Conservation (phyloP, 2,888 invertebrate species). For the Drosophila cognata region DNA sequence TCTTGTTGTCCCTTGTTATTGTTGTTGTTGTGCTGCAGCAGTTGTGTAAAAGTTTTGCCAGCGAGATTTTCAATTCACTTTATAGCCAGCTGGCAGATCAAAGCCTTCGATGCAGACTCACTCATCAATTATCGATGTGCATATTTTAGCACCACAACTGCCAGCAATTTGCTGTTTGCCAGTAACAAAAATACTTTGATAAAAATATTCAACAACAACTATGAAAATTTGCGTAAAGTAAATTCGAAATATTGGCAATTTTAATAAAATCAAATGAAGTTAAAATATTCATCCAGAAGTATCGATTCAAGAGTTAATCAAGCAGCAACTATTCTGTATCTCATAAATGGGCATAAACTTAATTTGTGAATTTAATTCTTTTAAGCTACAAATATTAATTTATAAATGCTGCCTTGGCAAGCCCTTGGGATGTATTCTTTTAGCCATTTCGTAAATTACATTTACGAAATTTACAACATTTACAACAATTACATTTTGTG, state of each 20-base stretch:
- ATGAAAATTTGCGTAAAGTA: background rate
- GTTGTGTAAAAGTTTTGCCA: constrained; percentile 10
- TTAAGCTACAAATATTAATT: background rate
- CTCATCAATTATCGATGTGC: background rate
- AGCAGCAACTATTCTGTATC: background rate
- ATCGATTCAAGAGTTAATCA: background rate
- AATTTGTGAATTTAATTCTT: background rate
- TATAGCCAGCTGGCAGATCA: constrained; percentile 27
- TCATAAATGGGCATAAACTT: too few relatives aligned
- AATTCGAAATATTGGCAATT: background rate
- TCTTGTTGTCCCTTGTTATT: constrained; percentile 12
- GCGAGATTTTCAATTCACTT: constrained; percentile 8
- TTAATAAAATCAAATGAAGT: background rate
- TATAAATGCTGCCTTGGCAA: background rate
- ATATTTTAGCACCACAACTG: background rate
- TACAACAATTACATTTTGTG: constrained; percentile 32
- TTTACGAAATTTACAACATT: constrained; percentile 4
- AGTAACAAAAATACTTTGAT: background rate
- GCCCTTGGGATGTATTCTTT: background rate
- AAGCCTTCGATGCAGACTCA: constrained; percentile 22
- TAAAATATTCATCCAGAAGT: background rate
- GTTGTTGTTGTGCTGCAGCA: constrained; percentile 14
- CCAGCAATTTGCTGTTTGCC: background rate
- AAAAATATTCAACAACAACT: background rate
- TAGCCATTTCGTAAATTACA: constrained; percentile 9